Conservation (phyloP, 2,113 vertebrate genomes). For the Hypomesus transpacificus region DNA sequence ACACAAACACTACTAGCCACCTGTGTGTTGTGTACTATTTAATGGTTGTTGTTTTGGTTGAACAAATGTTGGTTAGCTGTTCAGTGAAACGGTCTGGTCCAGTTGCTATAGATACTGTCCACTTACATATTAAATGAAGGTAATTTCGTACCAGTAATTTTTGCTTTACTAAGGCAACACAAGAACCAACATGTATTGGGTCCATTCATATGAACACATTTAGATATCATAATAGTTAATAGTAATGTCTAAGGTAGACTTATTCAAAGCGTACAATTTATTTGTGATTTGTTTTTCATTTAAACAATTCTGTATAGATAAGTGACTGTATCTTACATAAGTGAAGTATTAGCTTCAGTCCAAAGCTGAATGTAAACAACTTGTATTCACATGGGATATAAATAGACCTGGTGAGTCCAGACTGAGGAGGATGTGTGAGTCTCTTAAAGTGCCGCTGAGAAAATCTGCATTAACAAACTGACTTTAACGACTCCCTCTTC, state of each 20-base stretch:
- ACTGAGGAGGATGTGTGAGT: too few species aligned
- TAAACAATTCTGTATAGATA: background rate
- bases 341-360: too few species aligned
- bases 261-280: background rate
- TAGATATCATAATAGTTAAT: background rate
- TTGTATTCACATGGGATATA: too few species aligned
- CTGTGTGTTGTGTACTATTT: conserved; percentile 13
- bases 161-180: conserved; percentile 19
- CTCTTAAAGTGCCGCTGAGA: too few species aligned
- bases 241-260: background rate
- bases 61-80: conserved; percentile 19
- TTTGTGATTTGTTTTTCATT: background rate
- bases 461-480: too few species aligned
- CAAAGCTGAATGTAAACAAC: too few species aligned
- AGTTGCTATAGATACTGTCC: conserved; percentile 44
- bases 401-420: too few species aligned
- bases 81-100: conserved; percentile 15
- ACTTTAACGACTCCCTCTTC: too few species aligned
- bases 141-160: conserved; percentile 24
- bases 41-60: conserved; percentile 33
- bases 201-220: background rate
- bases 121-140: conserved; percentile 31
- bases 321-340: too few species aligned
- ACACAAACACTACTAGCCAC: conserved; percentile 16
- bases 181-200: background rate